A percentile compares a stretch with the other conserved stretches of the same genome.
Evolutionary conservation across 1,140 invertebrate genomes (phyloP).

Genomic region (Acyrthosiphon pisum): DNA sequence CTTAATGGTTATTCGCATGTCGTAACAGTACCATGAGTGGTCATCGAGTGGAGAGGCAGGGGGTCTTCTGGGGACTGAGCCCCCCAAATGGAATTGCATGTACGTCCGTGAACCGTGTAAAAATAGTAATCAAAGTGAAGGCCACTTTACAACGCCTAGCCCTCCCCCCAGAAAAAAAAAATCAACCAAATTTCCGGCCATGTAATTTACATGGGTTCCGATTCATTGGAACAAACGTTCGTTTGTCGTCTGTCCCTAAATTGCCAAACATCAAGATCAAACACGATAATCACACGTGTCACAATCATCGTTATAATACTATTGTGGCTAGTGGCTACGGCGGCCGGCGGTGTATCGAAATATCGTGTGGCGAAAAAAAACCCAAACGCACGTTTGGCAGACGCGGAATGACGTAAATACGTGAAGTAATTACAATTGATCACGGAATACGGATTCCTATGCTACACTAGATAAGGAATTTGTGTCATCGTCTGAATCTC

Average conservation of each 20-base stretch:
- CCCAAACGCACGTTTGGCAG: neutral
- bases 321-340: too few species aligned
- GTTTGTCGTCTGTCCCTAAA: neutral
- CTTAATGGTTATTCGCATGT: too few species aligned
- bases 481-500: neutral
- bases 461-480: neutral
- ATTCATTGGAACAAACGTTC: too few species aligned
- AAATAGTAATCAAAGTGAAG: neutral
- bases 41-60: neutral
- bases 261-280: neutral
- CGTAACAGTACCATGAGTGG: too few species aligned
- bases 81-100: neutral
- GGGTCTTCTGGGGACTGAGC: neutral
- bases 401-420: neutral
- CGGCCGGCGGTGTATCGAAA: neutral
- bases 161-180: neutral
- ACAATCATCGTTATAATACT: neutral
- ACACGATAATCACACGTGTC: neutral
- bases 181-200: neutral
- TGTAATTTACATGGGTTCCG: too few species aligned
- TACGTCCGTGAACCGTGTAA: neutral
- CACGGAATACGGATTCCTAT: too few species aligned
- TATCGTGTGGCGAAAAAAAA: neutral
- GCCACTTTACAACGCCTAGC: neutral
- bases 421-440: too few species aligned